Percentiles rank a stretch among this genome's conserved stretches.
Conservation (phyloP, 2,888 invertebrate genomes). For the Aspidiotus destructor region DNA sequence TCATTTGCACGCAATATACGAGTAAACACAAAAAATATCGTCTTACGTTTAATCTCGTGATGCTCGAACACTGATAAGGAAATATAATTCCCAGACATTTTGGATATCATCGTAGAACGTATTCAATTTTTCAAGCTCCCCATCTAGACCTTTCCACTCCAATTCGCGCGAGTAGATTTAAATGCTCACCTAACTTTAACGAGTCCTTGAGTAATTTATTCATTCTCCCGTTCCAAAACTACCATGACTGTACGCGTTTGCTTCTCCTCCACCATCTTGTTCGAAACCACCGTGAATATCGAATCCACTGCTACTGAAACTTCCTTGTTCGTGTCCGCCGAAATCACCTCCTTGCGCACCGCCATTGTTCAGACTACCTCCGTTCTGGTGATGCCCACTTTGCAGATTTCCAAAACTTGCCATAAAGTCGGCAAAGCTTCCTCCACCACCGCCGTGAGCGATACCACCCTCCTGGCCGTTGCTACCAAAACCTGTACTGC, state of each 20-base stretch:
- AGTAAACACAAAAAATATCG: too few species aligned
- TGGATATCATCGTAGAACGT: too few species aligned
- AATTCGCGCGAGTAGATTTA: too few species aligned
- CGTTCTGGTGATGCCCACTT: background rate
- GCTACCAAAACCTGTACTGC: constrained; percentile 33
- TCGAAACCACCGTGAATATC: constrained; percentile 6
- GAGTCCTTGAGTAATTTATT: background rate
- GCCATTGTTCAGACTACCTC: constrained; percentile 1
- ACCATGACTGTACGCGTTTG: constrained; percentile 2
- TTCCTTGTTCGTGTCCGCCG: constrained; percentile 9
- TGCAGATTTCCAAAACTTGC: background rate
- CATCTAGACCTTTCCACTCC: too few species aligned
- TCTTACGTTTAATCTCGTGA: too few species aligned
- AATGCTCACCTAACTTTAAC: too few species aligned
- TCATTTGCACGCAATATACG: too few species aligned
- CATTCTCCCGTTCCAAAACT: background rate
- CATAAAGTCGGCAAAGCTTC: constrained; percentile 5
- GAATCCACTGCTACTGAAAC: constrained; percentile 15
- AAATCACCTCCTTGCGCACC: constrained; percentile 8
- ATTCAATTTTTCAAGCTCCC: too few species aligned
- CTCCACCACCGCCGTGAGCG: constrained; percentile 32
- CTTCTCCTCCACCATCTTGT: background rate
- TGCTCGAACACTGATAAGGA: too few species aligned
- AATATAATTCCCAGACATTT: too few species aligned
- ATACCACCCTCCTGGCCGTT: constrained; percentile 34